Percentiles rank a stretch among this genome's conserved stretches.
phyloP scores from a whole-genome alignment of 1,140 invertebrate genomes.

The Ruditapes philippinarum region DNA sequence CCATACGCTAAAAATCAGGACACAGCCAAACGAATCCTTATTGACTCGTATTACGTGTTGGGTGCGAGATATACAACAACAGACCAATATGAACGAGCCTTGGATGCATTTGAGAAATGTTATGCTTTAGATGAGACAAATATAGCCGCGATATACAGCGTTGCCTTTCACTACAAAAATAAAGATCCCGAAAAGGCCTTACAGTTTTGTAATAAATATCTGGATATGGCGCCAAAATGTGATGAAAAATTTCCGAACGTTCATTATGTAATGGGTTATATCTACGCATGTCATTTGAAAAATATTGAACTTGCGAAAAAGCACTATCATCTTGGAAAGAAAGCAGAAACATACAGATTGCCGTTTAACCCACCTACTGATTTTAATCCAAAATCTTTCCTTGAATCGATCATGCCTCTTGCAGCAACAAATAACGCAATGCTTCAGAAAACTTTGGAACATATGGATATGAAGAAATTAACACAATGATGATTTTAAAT shows the following conservation, averaged over 20 bases:
- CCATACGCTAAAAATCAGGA: slow-evolving; percentile 5
- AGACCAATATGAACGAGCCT: background rate
- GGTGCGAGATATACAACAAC: background rate
- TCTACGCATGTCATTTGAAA: background rate
- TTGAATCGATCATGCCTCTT: too few relatives aligned
- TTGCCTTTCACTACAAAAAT: background rate
- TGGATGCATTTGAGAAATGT: background rate
- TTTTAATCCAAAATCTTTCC: background rate
- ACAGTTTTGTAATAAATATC: background rate
- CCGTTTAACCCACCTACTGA: slow-evolving; percentile 3
- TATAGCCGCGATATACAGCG: background rate
- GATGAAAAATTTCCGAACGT: background rate
- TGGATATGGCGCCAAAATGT: background rate
- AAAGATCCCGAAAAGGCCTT: background rate
- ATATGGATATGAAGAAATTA: too few relatives aligned
- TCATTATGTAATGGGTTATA: background rate
- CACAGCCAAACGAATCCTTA: background rate
- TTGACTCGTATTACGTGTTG: background rate
- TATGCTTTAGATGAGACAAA: background rate
- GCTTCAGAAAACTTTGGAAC: too few relatives aligned
- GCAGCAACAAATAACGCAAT: too few relatives aligned
- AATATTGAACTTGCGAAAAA: slow-evolving; percentile 16
- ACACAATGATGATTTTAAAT: too few relatives aligned
- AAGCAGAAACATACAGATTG: background rate
- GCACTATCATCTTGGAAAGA: background rate